A percentile compares a stretch with the other conserved stretches of the same genome.
Evolutionary conservation across 2,797 vertebrate species (phyloP).

Genomic region (Hephaestus fuliginosus): DNA sequence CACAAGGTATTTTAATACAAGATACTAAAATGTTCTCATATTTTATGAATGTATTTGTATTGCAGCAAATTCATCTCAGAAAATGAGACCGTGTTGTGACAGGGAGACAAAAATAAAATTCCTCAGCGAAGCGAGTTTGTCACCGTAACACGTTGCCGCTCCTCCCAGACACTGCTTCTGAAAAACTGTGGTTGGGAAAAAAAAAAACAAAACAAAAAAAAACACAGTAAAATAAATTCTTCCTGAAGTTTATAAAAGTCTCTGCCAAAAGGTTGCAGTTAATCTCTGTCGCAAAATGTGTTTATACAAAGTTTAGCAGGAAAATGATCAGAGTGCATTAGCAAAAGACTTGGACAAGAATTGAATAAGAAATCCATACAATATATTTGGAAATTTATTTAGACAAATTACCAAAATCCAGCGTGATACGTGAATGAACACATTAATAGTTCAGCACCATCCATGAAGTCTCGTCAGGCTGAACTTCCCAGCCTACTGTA

Average conservation of each 20-base stretch:
- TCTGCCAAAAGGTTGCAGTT: slow-evolving; percentile 12
- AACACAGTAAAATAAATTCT: neutral
- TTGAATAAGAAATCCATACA: neutral
- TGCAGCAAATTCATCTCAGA: neutral
- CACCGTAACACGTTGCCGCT: neutral
- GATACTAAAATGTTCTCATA: neutral
- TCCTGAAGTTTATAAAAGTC: slow-evolving; percentile 15
- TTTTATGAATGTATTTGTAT: neutral
- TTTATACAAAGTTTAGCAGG: slow-evolving; percentile 15
- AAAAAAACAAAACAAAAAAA: neutral
- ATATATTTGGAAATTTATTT: neutral
- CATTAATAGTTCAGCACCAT: slow-evolving; percentile 13
- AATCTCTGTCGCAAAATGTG: slow-evolving; percentile 22
- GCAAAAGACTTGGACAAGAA: neutral
- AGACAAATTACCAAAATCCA: neutral
- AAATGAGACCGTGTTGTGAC: neutral
- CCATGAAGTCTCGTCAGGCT: slow-evolving; percentile 33
- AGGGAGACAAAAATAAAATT: slow-evolving; percentile 1
- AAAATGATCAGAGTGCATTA: neutral
- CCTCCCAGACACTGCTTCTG: neutral
- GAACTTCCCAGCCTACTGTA: slow-evolving; percentile 32
- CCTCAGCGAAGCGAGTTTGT: neutral
- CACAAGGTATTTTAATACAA: neutral
- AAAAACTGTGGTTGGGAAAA: slow-evolving; percentile 8
- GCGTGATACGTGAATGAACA: neutral